Percentiles rank a stretch among this genome's conserved stretches.
Conservation (phyloP, 2,888 invertebrate genomes). For the Clivina fossor region DNA sequence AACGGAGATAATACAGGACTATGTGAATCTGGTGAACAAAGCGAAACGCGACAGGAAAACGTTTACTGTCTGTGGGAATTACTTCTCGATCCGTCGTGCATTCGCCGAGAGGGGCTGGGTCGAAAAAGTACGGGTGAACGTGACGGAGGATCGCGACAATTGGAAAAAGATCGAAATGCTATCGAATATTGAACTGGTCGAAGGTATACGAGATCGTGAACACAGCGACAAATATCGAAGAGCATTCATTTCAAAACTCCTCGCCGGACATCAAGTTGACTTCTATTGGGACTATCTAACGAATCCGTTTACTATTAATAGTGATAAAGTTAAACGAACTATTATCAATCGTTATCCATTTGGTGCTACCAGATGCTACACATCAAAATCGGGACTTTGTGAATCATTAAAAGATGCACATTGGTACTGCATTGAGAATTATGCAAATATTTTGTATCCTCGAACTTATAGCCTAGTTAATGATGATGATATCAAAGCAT, state of each 20-base stretch:
- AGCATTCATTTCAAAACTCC: constrained; percentile 61
- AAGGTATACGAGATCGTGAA: constrained; percentile 46
- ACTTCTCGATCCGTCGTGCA: constrained; percentile 59
- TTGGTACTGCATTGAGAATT: constrained; percentile 62
- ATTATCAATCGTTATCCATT: constrained; percentile 49
- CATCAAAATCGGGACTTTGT: constrained; percentile 58
- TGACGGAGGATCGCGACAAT: constrained; percentile 40
- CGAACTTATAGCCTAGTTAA: constrained; percentile 68
- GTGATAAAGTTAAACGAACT: constrained; percentile 48
- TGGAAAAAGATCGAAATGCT: constrained; percentile 41
- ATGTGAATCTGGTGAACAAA: constrained; percentile 54
- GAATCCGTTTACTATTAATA: constrained; percentile 47
- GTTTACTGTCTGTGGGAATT: constrained; percentile 59
- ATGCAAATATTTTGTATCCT: constrained; percentile 69
- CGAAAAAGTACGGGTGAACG: constrained; percentile 62
- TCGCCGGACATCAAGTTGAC: constrained; percentile 65
- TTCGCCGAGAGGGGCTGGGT: constrained; percentile 71
- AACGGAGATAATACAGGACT: constrained; percentile 39
- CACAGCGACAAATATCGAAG: constrained; percentile 45
- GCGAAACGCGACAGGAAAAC: constrained; percentile 59
- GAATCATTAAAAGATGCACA: constrained; percentile 62
- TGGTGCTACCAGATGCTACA: constrained; percentile 51
- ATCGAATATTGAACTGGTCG: constrained; percentile 45
- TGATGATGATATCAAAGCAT: constrained; percentile 59
- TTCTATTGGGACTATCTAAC: constrained; percentile 68